Evolutionary conservation across 2,888 invertebrate species (phyloP).

Genomic region (Thyatira batis): DNA sequence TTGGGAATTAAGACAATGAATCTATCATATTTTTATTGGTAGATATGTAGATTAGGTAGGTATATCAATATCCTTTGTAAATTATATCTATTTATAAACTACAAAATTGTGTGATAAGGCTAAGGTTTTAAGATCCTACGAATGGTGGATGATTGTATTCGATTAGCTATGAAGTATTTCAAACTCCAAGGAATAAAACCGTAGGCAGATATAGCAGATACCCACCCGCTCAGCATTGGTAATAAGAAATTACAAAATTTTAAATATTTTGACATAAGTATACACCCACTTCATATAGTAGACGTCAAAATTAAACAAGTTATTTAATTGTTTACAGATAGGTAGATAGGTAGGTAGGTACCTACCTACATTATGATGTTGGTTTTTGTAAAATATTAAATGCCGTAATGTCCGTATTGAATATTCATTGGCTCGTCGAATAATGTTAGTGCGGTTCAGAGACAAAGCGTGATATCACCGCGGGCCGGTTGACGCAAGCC

Average conservation of each 20-base stretch:
- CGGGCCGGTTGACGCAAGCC: conserved; percentile 59
- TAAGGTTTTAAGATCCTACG: too few relatives aligned
- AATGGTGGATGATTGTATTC: too few relatives aligned
- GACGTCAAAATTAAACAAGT: not conserved
- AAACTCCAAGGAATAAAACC: too few relatives aligned
- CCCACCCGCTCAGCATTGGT: not conserved
- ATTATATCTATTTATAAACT: too few relatives aligned
- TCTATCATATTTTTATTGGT: too few relatives aligned
- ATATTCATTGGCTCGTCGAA: conserved; percentile 7
- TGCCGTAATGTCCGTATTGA: conserved; percentile 1
- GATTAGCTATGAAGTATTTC: too few relatives aligned
- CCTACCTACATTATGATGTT: not conserved
- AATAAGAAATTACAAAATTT: not conserved
- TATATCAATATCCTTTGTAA: too few relatives aligned
- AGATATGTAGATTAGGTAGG: too few relatives aligned
- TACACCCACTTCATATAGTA: not conserved
- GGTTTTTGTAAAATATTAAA: not conserved
- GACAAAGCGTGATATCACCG: conserved; percentile 52
- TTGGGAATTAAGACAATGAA: too few relatives aligned
- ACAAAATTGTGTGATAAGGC: too few relatives aligned
- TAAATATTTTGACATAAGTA: not conserved
- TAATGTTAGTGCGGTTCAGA: conserved; percentile 13
- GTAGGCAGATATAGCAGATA: too few relatives aligned
- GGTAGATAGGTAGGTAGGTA: not conserved
- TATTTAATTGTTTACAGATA: not conserved